Percentiles rank a stretch among this genome's conserved stretches.
phyloP scores from a whole-genome alignment of 2,797 vertebrate genomes.

The Esox lucius region DNA sequence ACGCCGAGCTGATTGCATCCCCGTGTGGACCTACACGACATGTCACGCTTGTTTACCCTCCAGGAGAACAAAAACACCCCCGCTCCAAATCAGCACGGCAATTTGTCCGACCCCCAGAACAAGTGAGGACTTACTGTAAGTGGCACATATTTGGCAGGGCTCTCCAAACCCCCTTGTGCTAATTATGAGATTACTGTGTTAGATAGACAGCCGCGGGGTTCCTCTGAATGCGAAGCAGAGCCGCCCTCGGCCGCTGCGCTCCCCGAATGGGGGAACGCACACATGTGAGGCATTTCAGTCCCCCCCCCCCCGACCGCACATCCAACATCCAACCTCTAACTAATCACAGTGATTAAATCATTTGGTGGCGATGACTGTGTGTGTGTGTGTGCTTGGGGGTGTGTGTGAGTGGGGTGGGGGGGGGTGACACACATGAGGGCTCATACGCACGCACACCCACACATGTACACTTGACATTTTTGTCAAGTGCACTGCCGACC shows the following conservation, averaged over 20 bases:
- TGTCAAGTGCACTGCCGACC: conserved; percentile 61
- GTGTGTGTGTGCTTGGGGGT: conserved; percentile 33
- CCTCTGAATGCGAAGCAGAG: neutral
- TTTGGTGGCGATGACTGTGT: conserved; percentile 20
- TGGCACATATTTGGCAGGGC: conserved; percentile 51
- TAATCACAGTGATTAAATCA: conserved; percentile 35
- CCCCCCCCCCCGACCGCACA: conserved; percentile 15
- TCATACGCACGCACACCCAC: neutral
- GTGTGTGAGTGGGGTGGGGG: conserved; percentile 34
- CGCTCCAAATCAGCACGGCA: conserved; percentile 54
- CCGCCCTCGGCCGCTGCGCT: neutral
- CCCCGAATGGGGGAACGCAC: conserved; percentile 1
- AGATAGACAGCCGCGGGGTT: conserved; percentile 39
- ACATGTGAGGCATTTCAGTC: conserved; percentile 31
- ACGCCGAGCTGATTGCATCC: neutral
- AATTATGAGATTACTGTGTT: conserved; percentile 57
- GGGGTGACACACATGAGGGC: too few species aligned
- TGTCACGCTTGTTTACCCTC: conserved; percentile 44
- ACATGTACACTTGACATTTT: conserved; percentile 46
- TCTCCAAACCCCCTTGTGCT: conserved; percentile 27
- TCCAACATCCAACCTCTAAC: conserved; percentile 34
- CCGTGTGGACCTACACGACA: neutral
- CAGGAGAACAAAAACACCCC: conserved; percentile 42
- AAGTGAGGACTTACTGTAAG: conserved; percentile 42
- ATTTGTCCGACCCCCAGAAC: conserved; percentile 51